Base-by-base conservation (phyloP, 2,113 vertebrate genomes). In the Embiotoca jacksoni region DNA sequence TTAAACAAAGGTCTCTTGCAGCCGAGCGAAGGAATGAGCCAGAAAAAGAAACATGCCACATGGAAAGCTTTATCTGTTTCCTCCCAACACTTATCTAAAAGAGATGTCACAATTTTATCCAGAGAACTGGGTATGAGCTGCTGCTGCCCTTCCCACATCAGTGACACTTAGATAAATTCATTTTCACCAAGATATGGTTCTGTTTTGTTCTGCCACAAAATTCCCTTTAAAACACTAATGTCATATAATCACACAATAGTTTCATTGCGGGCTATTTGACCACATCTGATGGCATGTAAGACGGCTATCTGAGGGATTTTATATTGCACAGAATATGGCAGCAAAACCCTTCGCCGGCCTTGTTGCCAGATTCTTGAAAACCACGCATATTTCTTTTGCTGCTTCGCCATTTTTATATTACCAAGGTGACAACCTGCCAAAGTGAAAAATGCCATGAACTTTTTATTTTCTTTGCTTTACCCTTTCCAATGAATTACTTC, bases 11-110 rank as follows among this genome's bases (percentile, higher is more conserved):
- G 72, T 78, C 75, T 81, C 63, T 81, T 80, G 87, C 80, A 78
- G 76, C 64, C 8, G 14, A 69, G 68, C 54, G 46, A 64, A 70
- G n/a, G 68, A 80, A 71, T 50, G 63, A 85, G 82, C 80, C 79
- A 77, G 59, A 89, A 87, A 80, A 73, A 49, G 56, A 80, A 82
- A 81, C 75, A 84, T 82, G 81, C 75, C 81, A 86, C 81, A 87
- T 87, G 80, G 83, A 90, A 90, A 80, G 63, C 72, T 85, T 89
- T 57, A 87, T 91, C 74, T 78, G 56, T 81, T 85, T 88, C 68
- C 71, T 82, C 72, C 72, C 73, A 75, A 72, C 64, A 63, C 70
- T 85, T 71, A 82, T 83, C 83, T 58, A 50, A 84, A 57, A 81
- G 70, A 73, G 61, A 88, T 86, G 88, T 85, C 78, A 76, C 69